Conservation (phyloP, 2,797 vertebrate species). For the Arremon brunneinucha region DNA sequence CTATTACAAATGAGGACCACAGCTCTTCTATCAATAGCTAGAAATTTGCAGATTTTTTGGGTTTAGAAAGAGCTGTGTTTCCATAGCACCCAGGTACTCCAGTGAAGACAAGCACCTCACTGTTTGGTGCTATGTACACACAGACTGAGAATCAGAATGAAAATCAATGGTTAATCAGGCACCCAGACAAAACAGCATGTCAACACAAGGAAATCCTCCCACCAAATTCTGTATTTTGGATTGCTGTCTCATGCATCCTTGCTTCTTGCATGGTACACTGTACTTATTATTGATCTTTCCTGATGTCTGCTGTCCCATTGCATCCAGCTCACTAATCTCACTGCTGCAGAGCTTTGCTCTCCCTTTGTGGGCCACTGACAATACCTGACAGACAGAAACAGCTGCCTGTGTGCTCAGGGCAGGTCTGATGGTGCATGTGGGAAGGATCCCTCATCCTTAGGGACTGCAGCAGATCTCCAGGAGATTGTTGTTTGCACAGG, state of each 20-base stretch:
- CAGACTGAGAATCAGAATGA: background rate
- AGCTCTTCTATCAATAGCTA: background rate
- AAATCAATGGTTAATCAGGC: background rate
- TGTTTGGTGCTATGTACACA: background rate
- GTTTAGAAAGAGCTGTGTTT: background rate
- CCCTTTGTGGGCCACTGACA: background rate
- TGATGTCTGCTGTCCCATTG: background rate
- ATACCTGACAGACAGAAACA: accelerated
- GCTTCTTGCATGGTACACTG: background rate
- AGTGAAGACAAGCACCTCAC: background rate
- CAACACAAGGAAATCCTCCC: background rate
- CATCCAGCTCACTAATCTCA: background rate
- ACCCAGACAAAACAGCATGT: background rate
- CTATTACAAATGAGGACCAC: background rate
- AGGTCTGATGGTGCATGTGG: accelerated
- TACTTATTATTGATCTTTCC: background rate
- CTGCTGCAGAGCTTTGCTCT: background rate
- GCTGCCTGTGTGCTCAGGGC: background rate
- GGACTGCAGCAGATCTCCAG: background rate
- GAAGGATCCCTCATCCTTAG: background rate
- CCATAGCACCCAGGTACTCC: background rate
- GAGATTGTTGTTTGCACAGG: background rate
- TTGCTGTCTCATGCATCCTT: background rate
- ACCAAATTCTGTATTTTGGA: background rate
- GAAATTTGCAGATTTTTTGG: background rate